phyloP scores from a whole-genome alignment of 2,888 invertebrate genomes.

The Scotopteryx bipunctaria region DNA sequence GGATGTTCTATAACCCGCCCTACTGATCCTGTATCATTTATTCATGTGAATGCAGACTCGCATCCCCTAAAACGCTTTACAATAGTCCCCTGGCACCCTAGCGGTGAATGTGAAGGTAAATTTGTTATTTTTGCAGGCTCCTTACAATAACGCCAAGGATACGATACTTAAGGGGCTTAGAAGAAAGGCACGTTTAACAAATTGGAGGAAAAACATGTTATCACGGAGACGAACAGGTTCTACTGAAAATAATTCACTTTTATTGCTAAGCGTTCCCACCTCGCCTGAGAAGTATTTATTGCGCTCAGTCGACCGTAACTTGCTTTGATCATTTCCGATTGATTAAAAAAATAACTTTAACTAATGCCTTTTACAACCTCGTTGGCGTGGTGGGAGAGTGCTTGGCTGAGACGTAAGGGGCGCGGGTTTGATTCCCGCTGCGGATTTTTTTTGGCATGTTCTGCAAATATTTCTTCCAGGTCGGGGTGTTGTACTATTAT shows the following conservation, averaged over 20 bases:
- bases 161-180: slow-evolving; percentile 25
- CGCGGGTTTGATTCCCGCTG: no score
- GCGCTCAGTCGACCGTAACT: no score
- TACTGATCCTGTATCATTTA: slow-evolving; percentile 36
- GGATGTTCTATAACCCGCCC: no score
- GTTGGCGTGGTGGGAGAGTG: no score
- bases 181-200: slow-evolving; percentile 22
- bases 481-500: no score
- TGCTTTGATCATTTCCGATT: no score
- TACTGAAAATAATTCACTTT: slow-evolving; percentile 20
- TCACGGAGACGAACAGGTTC: slow-evolving; percentile 13
- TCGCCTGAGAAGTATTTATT: background rate
- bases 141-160: slow-evolving; percentile 21
- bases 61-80: slow-evolving; percentile 36
- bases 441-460: no score
- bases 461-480: no score
- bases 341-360: no score
- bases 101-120: slow-evolving; percentile 28
- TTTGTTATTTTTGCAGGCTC: slow-evolving; percentile 34
- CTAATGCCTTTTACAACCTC: no score
- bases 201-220: slow-evolving; percentile 29
- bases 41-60: slow-evolving; percentile 31
- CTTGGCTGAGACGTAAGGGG: no score
- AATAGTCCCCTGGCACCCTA: slow-evolving; percentile 32
- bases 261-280: slow-evolving; percentile 9